A percentile compares a stretch with the other conserved stretches of the same genome.
Evolutionary conservation across 2,888 invertebrate genomes (phyloP).

Genomic region (Apamea sordens): DNA sequence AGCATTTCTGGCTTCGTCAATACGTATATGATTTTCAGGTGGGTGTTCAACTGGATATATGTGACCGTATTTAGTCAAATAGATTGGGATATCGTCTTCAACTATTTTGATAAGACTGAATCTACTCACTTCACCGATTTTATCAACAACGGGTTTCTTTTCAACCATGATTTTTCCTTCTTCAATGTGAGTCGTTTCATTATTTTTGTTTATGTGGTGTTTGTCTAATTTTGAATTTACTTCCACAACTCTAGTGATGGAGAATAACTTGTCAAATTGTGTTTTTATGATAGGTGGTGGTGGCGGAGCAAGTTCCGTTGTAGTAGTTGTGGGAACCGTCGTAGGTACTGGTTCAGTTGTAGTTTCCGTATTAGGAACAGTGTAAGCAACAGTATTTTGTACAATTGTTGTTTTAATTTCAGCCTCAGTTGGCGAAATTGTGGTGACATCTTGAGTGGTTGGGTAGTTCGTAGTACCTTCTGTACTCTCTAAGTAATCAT

Average conservation of each 20-base stretch:
- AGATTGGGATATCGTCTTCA: conserved; percentile 90
- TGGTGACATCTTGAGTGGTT: conserved; percentile 74
- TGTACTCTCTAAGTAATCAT: conserved; percentile 84
- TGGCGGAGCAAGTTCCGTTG: conserved; percentile 76
- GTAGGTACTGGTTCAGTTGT: conserved; percentile 46
- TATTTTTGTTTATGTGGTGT: conserved; percentile 90
- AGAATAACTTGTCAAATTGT: conserved; percentile 91
- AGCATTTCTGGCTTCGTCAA: conserved; percentile 88
- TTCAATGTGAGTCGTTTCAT: conserved; percentile 88
- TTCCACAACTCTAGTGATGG: conserved; percentile 93
- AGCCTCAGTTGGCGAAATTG: conserved; percentile 71
- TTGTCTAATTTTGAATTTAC: conserved; percentile 92
- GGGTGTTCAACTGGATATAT: conserved; percentile 88
- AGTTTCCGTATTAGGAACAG: conserved; percentile 69
- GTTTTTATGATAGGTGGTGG: conserved; percentile 84
- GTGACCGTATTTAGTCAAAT: conserved; percentile 86
- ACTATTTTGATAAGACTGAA: conserved; percentile 92
- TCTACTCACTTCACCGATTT: conserved; percentile 93
- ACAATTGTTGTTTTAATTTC: conserved; percentile 59
- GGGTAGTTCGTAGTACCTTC: conserved; percentile 79
- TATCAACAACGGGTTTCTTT: conserved; percentile 91
- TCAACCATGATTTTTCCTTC: conserved; percentile 90
- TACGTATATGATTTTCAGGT: conserved; percentile 86
- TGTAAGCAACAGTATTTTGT: conserved; percentile 55
- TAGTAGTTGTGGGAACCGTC: conserved; percentile 62